phyloP scores from a whole-genome alignment of 2,113 vertebrate genomes.

The Callipepla squamata region DNA sequence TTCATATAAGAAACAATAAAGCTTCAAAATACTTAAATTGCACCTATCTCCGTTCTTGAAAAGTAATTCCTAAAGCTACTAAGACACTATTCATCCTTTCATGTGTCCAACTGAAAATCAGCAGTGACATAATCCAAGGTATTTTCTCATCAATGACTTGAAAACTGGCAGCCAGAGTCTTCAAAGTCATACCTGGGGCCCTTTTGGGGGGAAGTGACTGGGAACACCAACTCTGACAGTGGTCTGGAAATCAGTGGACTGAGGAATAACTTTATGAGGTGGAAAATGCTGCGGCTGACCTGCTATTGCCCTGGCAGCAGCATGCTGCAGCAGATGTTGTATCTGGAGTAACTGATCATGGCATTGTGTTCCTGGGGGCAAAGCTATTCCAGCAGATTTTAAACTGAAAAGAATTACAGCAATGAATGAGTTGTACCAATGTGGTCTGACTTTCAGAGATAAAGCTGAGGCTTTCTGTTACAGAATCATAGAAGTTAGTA shows the following conservation, averaged over 20 bases:
- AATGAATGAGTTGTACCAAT: background rate
- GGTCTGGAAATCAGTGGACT: background rate
- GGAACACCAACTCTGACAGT: background rate
- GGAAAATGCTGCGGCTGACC: rapidly evolving
- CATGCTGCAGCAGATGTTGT: background rate
- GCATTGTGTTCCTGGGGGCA: background rate
- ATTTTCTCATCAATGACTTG: background rate
- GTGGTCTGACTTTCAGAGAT: background rate
- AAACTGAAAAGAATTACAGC: background rate
- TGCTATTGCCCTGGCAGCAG: background rate
- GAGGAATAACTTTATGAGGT: background rate
- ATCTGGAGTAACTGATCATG: background rate
- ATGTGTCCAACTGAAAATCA: background rate
- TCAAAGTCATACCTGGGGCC: background rate
- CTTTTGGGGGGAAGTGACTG: background rate
- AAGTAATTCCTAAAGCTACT: background rate
- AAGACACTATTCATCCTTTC: background rate
- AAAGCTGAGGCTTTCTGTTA: background rate
- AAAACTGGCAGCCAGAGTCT: background rate
- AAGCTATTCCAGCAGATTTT: background rate
- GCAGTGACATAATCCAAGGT: background rate
- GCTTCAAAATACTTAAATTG: background rate
- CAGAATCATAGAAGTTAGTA: background rate
- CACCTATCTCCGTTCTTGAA: background rate
- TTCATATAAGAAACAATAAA: background rate